phyloP scores from a whole-genome alignment of 1,140 invertebrate genomes.

The Archivesica marissinica region DNA sequence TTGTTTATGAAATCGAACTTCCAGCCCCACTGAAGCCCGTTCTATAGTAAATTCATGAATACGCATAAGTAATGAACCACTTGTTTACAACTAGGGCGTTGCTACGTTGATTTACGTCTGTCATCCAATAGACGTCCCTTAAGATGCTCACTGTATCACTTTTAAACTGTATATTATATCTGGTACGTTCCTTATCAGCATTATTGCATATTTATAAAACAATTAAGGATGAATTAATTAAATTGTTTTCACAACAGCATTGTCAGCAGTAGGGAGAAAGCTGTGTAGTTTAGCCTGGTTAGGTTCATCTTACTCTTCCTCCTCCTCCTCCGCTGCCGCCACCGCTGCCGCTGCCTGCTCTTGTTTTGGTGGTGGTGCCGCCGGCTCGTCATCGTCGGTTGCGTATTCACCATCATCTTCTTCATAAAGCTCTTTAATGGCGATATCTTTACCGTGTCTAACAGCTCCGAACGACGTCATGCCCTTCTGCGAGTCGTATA shows the following conservation, averaged over 20 bases:
- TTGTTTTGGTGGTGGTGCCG: background rate
- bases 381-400: conserved; percentile 49
- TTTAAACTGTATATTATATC: too few species aligned
- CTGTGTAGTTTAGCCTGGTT: conserved; percentile 20
- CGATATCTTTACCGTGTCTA: conserved; percentile 87
- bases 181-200: too few species aligned
- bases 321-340: background rate
- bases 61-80: conserved; percentile 18
- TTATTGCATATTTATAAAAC: too few species aligned
- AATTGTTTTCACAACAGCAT: background rate
- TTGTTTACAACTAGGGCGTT: conserved; percentile 35
- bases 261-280: conserved; percentile 29
- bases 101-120: background rate
- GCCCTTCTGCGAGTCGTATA: conserved; percentile 87
- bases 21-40: conserved; percentile 43
- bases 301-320: conserved; percentile 36
- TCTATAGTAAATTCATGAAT: background rate
- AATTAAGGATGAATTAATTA: too few species aligned
- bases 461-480: conserved; percentile 86
- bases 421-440: conserved; percentile 54
- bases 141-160: background rate
- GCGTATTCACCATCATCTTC: conserved; percentile 45
- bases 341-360: background rate
- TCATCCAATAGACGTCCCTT: background rate
- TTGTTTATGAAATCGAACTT: background rate